These are phyloP conservation scores for Bujurquina vittata DNA, from an alignment of 2,113 vertebrate genomes.

Conservation along the genomic window DNA sequence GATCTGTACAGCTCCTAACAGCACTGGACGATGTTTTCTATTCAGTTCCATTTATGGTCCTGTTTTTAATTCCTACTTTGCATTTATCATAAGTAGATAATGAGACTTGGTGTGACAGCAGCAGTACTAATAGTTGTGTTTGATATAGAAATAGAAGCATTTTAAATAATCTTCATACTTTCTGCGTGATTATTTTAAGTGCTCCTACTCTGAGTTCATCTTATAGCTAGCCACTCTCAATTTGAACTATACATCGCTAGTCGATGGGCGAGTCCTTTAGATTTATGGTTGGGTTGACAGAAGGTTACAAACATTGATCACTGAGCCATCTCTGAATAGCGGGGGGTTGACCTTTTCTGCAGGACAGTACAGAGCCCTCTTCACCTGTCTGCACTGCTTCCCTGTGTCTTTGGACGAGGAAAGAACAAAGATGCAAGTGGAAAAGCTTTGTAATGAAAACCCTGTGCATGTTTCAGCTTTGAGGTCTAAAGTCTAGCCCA, in stretches of 20 bases:
- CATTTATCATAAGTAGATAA: not conserved
- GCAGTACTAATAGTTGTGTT: not conserved
- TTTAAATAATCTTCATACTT: not conserved
- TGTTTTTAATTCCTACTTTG: not conserved
- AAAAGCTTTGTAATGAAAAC: not conserved
- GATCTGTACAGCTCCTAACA: not conserved
- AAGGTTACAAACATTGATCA: slow-evolving; percentile 26
- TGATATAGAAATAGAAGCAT: not conserved
- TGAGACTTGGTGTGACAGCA: not conserved
- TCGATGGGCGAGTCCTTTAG: not conserved
- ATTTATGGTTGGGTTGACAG: not conserved
- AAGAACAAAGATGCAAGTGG: not conserved
- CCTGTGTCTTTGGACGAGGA: not conserved
- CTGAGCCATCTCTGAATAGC: not conserved
- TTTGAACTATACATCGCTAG: not conserved
- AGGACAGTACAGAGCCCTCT: not conserved
- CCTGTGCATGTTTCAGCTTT: not conserved
- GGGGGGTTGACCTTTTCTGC: slow-evolving; percentile 23
- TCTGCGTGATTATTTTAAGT: not conserved
- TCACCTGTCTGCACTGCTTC: not conserved
- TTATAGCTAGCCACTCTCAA: not conserved
- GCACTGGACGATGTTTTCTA: not conserved
- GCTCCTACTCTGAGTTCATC: not conserved
- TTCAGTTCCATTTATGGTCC: not conserved
- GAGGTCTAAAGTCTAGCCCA: not conserved